Evolutionary conservation across 2,113 vertebrate genomes (phyloP), one percentile per base, ranked within the genome.

Genomic region (Calyptommatus sinebrachiatus): DNA sequence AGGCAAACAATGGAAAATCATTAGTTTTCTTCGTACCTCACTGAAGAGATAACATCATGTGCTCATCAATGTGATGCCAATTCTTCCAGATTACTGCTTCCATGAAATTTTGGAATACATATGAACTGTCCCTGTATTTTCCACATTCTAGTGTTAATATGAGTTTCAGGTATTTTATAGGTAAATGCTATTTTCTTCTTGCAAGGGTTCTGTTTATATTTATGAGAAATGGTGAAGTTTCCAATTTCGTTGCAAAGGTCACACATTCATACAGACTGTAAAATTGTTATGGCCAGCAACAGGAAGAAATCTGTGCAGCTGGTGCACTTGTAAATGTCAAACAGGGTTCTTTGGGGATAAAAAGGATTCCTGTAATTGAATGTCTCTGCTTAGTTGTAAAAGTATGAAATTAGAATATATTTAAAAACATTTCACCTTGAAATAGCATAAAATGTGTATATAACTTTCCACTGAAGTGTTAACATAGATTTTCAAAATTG

Each of bases 271-370:
- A 85, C 45, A 77, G 71, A 87, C 41, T 85, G 74, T 72, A 84
- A 84, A 85, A 79, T 50, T 79, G 84, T 84, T 86, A 87, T 84
- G 62, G 69, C 65, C 67, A 80, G 62, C 77, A 91, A 83, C 61
- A 92, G 79, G 62, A 84, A 83, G 62, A 74, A 82, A 91, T 76
- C 5, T 68, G 57, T 71, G 50, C 78, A 87, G 26, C 79, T 91
- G 71, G 69, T 88, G 20, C 46, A 29, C 77, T 83, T 89, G 79
- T 81, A 91, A 94, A 93, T 90, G 87, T 91, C 91, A 92, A 86
- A 50, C 73, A 72, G 22, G 29, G 62, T 87, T 65, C 72, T 85
- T 16, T 83, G 84, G 77, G 83, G 76, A 88, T 60, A 75, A 84
- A 83, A 89, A 81, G 57, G 70, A 79, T 78, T 50, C 60, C 22